A percentile compares a stretch with the other conserved stretches of the same genome.
Conservation (phyloP, 2,797 vertebrate species). For the Lepidocolaptes lacrymiger region DNA sequence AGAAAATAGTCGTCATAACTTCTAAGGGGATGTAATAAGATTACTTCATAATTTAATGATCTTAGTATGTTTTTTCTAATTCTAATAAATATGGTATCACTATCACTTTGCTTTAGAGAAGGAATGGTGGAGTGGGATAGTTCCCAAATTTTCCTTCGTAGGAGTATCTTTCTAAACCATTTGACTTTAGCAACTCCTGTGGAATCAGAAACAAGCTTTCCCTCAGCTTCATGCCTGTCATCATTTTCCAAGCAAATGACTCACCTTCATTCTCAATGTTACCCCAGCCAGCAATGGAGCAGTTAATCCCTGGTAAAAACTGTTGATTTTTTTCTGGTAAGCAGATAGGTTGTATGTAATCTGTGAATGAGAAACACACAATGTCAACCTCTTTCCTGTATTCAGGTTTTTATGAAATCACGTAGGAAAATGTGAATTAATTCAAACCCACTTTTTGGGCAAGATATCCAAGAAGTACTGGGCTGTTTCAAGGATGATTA, state of each 20-base stretch:
- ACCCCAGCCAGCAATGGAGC: conserved; percentile 92
- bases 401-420: neutral
- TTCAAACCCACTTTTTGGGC: neutral
- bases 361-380: conserved; percentile 65
- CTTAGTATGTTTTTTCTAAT: neutral
- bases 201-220: neutral
- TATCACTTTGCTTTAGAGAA: neutral
- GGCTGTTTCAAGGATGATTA: neutral
- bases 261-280: conserved; percentile 70
- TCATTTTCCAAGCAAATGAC: conserved; percentile 19
- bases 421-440: neutral
- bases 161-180: neutral
- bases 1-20: neutral
- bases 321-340: conserved; percentile 79
- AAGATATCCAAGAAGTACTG: neutral
- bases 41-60: neutral
- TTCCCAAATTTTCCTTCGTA: neutral
- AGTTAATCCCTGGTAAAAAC: conserved; percentile 79
- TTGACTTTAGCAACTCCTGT: neutral
- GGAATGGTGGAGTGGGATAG: neutral
- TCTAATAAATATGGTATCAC: neutral
- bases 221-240: neutral
- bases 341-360: conserved; percentile 88
- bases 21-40: neutral
- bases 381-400: neutral